Conservation (phyloP, 2,797 vertebrate genomes). For the Aeoliscus strigatus region DNA sequence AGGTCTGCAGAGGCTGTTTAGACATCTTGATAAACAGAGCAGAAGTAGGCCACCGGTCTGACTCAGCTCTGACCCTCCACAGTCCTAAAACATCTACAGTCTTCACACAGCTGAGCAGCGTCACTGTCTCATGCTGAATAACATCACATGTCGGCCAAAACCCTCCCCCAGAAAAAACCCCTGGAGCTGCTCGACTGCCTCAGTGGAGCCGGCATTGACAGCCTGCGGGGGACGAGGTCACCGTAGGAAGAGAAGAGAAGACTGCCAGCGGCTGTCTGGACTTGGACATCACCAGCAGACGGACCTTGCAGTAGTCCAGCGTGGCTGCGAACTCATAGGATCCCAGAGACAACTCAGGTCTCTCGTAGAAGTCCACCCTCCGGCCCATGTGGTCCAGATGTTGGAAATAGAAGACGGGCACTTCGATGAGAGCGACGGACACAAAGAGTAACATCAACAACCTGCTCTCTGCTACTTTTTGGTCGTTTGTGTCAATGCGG, state of each 20-base stretch:
- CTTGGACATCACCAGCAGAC: background rate
- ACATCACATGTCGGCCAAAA: slow-evolving; percentile 24
- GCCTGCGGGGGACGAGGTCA: no score
- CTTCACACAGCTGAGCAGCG: slow-evolving; percentile 5
- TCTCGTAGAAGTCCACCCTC: slow-evolving; percentile 92
- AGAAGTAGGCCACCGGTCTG: slow-evolving; percentile 42
- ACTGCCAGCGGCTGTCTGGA: no score
- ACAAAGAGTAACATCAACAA: background rate
- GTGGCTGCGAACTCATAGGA: slow-evolving; percentile 96
- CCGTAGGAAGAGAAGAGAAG: no score
- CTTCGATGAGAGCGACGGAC: slow-evolving; percentile 71
- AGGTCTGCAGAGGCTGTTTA: slow-evolving; percentile 35
- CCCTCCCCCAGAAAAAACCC: no score
- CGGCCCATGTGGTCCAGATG: slow-evolving; percentile 99
- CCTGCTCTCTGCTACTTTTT: no score
- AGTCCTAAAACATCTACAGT: no score
- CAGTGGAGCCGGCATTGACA: no score
- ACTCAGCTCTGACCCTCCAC: slow-evolving; percentile 41
- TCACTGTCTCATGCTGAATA: slow-evolving; percentile 18
- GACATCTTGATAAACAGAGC: slow-evolving; percentile 53
- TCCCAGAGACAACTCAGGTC: slow-evolving; percentile 93
- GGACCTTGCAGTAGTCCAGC: slow-evolving; percentile 97
- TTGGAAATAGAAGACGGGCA: slow-evolving; percentile 96
- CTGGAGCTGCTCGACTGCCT: no score
- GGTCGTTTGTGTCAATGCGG: no score